A percentile compares a stretch with the other conserved stretches of the same genome.
phyloP scores from a whole-genome alignment of 2,888 invertebrate genomes.

The Acleris literana region DNA sequence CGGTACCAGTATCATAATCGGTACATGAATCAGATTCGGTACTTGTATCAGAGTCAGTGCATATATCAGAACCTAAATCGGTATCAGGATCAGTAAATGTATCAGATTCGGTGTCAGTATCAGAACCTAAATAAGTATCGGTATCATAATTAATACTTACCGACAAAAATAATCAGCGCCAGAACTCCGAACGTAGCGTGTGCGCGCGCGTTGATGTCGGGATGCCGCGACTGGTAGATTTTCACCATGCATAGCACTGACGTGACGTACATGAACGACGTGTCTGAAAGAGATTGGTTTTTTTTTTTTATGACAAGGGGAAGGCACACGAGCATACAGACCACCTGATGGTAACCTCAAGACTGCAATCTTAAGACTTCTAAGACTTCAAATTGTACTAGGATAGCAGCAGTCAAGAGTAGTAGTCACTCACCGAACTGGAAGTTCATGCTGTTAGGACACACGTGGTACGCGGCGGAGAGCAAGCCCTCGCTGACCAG shows the following conservation, averaged over 20 bases:
- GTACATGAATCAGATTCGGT: background rate
- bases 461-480: slow-evolving; percentile 95
- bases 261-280: slow-evolving; percentile 96
- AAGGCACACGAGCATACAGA: no score
- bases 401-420: no score
- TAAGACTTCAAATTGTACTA: no score
- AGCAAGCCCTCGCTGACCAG: slow-evolving; percentile 94
- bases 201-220: slow-evolving; percentile 93
- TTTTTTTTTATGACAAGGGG: no score
- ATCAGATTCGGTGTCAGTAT: no score
- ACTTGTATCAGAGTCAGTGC: no score
- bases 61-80: no score
- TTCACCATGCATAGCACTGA: slow-evolving; percentile 94
- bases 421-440: slow-evolving; percentile 89
- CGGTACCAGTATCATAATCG: background rate
- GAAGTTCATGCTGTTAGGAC: slow-evolving; percentile 94
- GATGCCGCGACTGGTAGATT: slow-evolving; percentile 94
- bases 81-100: no score
- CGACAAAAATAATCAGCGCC: slow-evolving; percentile 89
- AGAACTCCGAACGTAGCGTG: slow-evolving; percentile 91
- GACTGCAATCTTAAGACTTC: no score
- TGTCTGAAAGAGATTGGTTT: slow-evolving; percentile 83
- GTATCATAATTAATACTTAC: slow-evolving; percentile 55
- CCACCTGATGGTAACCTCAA: no score
- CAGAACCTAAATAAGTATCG: no score